These are phyloP conservation scores for Ophion ventricosus DNA, from an alignment of 2,888 invertebrate genomes.

Conservation along the genomic window DNA sequence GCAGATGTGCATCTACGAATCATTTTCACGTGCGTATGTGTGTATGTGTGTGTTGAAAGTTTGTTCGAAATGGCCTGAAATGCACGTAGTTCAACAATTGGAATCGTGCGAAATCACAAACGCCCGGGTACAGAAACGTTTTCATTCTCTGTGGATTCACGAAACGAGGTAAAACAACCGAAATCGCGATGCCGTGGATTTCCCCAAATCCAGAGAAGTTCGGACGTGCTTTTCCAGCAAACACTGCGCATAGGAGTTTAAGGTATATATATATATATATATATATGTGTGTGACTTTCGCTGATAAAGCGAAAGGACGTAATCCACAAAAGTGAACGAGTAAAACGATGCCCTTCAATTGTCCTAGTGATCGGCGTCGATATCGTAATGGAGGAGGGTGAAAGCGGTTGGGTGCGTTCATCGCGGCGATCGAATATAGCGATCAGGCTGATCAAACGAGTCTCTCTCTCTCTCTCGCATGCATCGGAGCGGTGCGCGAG, in stretches of 20 bases:
- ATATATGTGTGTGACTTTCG: background rate
- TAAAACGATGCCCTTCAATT: conserved; percentile 9
- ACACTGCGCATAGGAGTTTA: background rate
- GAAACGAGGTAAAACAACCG: conserved; percentile 34
- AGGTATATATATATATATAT: too few species aligned
- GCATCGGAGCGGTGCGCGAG: background rate
- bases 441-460: conserved; percentile 56
- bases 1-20: background rate
- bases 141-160: conserved; percentile 1
- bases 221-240: conserved; percentile 53
- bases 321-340: background rate
- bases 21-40: too few species aligned
- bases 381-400: background rate
- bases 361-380: conserved; percentile 4
- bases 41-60: too few species aligned
- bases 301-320: conserved; percentile 19
- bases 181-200: conserved; percentile 34
- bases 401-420: conserved; percentile 36
- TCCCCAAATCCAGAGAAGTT: conserved; percentile 41
- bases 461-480: conserved; percentile 18
- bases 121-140: conserved; percentile 20
- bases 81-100: conserved; percentile 57
- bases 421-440: conserved; percentile 12
- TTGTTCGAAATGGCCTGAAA: conserved; percentile 1
- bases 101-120: conserved; percentile 63